phyloP scores from a whole-genome alignment of 2,888 invertebrate genomes.

The Diogma glabrata region DNA sequence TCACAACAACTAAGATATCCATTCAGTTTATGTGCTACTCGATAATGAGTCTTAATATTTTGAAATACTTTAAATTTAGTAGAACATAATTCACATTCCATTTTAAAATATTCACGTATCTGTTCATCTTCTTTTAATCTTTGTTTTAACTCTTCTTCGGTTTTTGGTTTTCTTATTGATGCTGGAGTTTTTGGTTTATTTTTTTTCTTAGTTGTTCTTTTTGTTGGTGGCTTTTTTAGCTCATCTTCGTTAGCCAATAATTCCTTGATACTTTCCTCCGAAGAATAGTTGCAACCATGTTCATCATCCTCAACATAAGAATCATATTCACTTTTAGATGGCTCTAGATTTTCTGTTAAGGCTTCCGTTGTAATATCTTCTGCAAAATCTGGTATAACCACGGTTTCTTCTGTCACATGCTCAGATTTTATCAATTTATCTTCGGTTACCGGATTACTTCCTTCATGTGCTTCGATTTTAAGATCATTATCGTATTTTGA shows the following conservation, averaged over 20 bases:
- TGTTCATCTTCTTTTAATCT: conserved; percentile 3
- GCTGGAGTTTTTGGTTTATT: too few relatives aligned
- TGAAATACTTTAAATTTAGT: conserved; percentile 13
- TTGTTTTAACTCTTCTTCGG: not conserved
- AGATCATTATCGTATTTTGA: not conserved
- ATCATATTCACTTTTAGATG: not conserved
- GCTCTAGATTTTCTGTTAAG: too few relatives aligned
- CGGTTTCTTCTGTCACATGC: not conserved
- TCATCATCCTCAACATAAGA: not conserved
- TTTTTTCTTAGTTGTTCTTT: too few relatives aligned
- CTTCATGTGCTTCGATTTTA: not conserved
- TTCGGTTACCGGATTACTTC: not conserved
- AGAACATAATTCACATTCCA: conserved; percentile 20
- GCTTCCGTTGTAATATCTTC: not conserved
- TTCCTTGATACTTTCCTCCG: not conserved
- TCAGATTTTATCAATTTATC: not conserved
- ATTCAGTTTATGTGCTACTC: conserved; percentile 17
- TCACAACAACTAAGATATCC: conserved; percentile 22
- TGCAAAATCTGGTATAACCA: not conserved
- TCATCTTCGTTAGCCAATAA: too few relatives aligned
- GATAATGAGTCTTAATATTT: conserved; percentile 19
- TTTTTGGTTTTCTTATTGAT: too few relatives aligned
- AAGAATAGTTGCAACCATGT: not conserved
- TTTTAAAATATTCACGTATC: conserved; percentile 14
- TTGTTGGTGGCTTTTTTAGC: not conserved